Evolutionary conservation across 2,113 vertebrate species (phyloP).

Genomic region (Hoplias malabaricus): DNA sequence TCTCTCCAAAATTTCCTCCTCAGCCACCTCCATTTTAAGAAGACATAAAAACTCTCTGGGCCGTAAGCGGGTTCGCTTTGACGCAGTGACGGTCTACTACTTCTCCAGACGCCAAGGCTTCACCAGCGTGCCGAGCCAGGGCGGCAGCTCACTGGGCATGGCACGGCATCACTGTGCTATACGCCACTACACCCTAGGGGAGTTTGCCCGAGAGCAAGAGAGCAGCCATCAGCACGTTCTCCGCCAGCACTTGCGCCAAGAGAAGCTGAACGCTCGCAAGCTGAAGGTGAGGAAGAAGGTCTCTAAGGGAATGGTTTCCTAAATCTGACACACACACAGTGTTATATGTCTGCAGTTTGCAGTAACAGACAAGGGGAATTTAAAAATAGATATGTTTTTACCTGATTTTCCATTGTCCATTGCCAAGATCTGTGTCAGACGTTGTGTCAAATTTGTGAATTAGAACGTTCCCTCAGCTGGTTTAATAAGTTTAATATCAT

Average conservation of each 20-base stretch:
- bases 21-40: conserved; percentile 94
- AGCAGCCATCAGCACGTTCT: conserved; percentile 87
- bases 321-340: no score
- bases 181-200: conserved; percentile 89
- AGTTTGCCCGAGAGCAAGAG: conserved; percentile 95
- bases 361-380: no score
- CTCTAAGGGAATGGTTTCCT: no score
- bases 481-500: not conserved
- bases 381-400: no score
- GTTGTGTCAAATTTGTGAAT: no score
- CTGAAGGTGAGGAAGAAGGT: conserved; percentile 87
- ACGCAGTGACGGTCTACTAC: conserved; percentile 95
- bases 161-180: conserved; percentile 89
- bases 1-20: not conserved
- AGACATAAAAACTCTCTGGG: conserved; percentile 80
- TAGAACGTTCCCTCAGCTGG: no score
- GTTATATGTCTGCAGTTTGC: no score
- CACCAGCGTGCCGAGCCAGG: conserved; percentile 97
- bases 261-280: conserved; percentile 93
- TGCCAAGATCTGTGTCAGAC: no score
- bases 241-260: conserved; percentile 89
- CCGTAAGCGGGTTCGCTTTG: conserved; percentile 89
- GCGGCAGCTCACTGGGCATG: conserved; percentile 97
- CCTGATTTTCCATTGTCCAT: no score
- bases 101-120: conserved; percentile 96